These are phyloP conservation scores for Corydoras maculifer DNA, from an alignment of 2,113 vertebrate genomes.

Conservation along the genomic window DNA sequence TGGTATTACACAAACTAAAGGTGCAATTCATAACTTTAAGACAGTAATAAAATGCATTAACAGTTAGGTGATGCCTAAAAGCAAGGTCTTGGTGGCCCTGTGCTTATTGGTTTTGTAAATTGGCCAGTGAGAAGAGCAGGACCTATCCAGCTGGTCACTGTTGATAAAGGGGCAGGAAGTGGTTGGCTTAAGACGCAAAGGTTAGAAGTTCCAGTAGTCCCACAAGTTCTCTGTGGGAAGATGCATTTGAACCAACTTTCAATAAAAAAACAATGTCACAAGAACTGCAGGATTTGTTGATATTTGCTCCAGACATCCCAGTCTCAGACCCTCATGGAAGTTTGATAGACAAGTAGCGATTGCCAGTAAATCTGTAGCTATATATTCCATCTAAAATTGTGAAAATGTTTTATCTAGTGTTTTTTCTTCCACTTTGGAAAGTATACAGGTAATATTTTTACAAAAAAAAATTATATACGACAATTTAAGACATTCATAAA, in stretches of 20 bases:
- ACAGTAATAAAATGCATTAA: conserved; percentile 4
- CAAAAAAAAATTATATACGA: no score
- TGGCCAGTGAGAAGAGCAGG: conserved; percentile 32
- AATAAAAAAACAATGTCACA: no score
- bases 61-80: conserved; percentile 4
- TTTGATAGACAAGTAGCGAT: no score
- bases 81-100: conserved; percentile 9
- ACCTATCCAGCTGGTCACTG: conserved; percentile 32
- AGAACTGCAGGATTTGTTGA: no score
- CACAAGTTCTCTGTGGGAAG: conserved; percentile 52
- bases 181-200: conserved; percentile 43
- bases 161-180: conserved; percentile 55
- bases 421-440: no score
- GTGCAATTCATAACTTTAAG: not conserved
- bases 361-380: no score
- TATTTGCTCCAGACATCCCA: no score
- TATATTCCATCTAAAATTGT: no score
- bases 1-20: not conserved
- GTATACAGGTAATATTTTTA: no score
- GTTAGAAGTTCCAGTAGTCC: conserved; percentile 37
- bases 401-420: no score
- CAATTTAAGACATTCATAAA: no score
- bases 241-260: not conserved
- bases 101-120: conserved; percentile 33
- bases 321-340: no score